These are phyloP conservation scores for Trichogramma evanescens DNA, from an alignment of 2,888 invertebrate genomes.

Conservation along the genomic window DNA sequence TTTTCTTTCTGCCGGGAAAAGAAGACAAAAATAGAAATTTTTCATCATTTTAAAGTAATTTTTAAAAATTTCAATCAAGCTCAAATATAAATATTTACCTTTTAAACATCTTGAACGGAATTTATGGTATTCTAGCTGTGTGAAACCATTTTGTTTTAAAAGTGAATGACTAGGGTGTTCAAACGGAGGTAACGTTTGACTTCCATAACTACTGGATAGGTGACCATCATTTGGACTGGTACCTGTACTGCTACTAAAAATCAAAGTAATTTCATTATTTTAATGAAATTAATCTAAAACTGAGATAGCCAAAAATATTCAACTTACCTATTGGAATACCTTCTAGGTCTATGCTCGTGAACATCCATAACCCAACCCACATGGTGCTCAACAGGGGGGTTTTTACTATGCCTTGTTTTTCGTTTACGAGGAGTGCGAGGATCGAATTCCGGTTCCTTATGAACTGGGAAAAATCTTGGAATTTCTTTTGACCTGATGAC, in stretches of 20 bases:
- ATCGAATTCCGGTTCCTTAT: constrained; percentile 61
- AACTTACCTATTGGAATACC: constrained; percentile 66
- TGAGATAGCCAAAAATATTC: constrained; percentile 1
- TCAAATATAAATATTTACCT: constrained; percentile 51
- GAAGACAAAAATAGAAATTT: constrained; percentile 38
- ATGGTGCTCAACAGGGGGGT: constrained; percentile 90
- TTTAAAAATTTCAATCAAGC: background rate
- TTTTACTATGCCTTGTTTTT: constrained; percentile 84
- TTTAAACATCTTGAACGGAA: constrained; percentile 90
- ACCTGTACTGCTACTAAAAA: constrained; percentile 65
- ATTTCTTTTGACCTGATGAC: too few relatives aligned
- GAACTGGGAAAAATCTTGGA: constrained; percentile 89
- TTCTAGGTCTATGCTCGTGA: constrained; percentile 73
- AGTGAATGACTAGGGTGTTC: constrained; percentile 95
- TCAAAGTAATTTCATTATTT: background rate
- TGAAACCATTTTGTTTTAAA: constrained; percentile 93
- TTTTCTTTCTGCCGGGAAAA: constrained; percentile 41
- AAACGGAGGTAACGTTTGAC: constrained; percentile 79
- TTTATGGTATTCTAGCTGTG: constrained; percentile 95
- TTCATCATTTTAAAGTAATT: constrained; percentile 31
- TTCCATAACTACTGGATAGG: constrained; percentile 68
- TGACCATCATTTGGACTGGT: constrained; percentile 64
- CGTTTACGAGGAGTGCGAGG: constrained; percentile 71
- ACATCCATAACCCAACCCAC: constrained; percentile 97
- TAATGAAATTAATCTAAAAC: constrained; percentile 1